Evolutionary conservation across 2,888 invertebrate genomes (phyloP).

Genomic region (Urechis unicinctus): DNA sequence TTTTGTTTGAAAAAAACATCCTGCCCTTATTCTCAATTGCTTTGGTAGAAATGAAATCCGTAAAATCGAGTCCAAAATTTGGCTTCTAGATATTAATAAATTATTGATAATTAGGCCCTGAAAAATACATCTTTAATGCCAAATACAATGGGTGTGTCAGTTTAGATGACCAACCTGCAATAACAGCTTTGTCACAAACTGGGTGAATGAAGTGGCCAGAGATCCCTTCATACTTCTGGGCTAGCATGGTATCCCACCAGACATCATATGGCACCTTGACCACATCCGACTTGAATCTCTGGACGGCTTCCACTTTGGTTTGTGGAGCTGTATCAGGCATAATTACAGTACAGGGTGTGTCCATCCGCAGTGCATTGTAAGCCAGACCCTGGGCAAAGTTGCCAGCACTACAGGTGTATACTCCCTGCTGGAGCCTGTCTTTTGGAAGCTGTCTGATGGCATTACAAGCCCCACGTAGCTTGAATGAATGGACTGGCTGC

Average conservation of each 20-base stretch:
- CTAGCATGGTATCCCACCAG: conserved; percentile 37
- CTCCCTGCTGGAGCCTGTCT: conserved; percentile 23
- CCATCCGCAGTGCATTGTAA: conserved; percentile 25
- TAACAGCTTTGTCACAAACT: conserved; percentile 31
- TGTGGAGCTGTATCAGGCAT: conserved; percentile 14
- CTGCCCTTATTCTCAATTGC: too few species aligned
- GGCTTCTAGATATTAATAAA: too few species aligned
- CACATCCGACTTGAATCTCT: conserved; percentile 5
- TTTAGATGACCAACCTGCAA: conserved; percentile 42
- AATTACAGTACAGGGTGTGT: conserved; percentile 7
- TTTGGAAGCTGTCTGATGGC: conserved; percentile 21
- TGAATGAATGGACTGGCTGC: conserved; percentile 43
- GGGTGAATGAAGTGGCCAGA: conserved; percentile 39
- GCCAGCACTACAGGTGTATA: conserved; percentile 43
- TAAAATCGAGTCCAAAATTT: too few species aligned
- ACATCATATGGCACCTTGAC: conserved; percentile 28
- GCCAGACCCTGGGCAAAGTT: conserved; percentile 44
- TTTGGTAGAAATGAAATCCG: too few species aligned
- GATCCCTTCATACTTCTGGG: conserved; percentile 26
- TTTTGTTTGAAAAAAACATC: too few species aligned
- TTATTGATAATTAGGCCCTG: too few species aligned
- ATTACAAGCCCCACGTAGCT: conserved; percentile 39
- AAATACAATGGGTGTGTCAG: too few species aligned
- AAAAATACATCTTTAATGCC: too few species aligned
- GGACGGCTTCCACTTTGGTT: conserved; percentile 13